phyloP scores from a whole-genome alignment of 2,113 vertebrate genomes.

The Eurypyga helias region DNA sequence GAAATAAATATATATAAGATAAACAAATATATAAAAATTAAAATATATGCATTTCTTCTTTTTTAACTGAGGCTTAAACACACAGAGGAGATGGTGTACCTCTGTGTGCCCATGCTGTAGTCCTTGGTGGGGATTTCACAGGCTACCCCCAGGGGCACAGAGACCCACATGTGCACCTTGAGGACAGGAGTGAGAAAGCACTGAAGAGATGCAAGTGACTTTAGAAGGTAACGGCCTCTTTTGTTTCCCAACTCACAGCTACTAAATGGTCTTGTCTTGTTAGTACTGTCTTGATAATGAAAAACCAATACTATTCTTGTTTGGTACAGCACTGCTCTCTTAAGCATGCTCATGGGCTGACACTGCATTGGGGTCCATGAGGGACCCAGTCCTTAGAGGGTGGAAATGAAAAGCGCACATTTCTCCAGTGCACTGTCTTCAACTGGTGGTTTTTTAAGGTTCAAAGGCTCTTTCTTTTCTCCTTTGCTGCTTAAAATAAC shows the following conservation, averaged over 20 bases:
- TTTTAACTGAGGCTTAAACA: background rate
- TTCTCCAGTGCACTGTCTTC: background rate
- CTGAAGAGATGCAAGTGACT: background rate
- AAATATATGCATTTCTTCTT: no score
- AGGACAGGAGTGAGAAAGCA: background rate
- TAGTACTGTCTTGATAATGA: background rate
- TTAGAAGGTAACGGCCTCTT: fast-evolving
- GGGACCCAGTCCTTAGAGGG: background rate
- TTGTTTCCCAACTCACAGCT: background rate
- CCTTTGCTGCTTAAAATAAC: background rate
- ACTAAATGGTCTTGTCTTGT: background rate
- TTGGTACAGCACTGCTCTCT: background rate
- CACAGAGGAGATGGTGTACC: fast-evolving
- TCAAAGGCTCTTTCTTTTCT: conserved; percentile 1
- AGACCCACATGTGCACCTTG: fast-evolving
- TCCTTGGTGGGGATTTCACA: background rate
- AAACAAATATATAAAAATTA: background rate
- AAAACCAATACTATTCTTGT: background rate
- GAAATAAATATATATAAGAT: background rate
- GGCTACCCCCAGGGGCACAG: background rate
- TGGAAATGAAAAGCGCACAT: fast-evolving
- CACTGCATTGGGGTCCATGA: fast-evolving
- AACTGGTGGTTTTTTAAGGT: background rate
- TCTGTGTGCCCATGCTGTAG: fast-evolving
- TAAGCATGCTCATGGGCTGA: fast-evolving